Base-by-base conservation (phyloP, 2,797 vertebrate species). In the Macropus fuliginosus region DNA sequence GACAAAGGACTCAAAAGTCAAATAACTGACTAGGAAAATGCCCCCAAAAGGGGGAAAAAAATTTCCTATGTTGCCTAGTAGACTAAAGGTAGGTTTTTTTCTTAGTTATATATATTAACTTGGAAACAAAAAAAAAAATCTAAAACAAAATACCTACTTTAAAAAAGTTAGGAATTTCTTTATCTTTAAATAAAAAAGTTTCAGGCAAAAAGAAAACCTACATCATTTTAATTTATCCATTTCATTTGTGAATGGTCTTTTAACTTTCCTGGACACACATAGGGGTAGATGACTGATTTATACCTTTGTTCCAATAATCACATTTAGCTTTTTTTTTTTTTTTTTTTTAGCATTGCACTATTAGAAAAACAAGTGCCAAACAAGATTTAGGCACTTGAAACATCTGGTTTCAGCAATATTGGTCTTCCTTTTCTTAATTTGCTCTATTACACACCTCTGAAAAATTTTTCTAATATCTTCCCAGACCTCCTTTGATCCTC, bases 381-480 rank as follows among this genome's bases (percentile, higher is more conserved):
- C 90, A 97, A 98, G 95, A 95, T 94, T 94, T 92, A 28, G 91
- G 95, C 96, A 97, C 93, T 97, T 96, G 94, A 97, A 96, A 50
- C 50, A 46, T 87, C 40, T 87, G 74, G 74, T 50, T 91, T 95
- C 92, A 97, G 74, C 54, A 87, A 94, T 59, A 91, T 50, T 59
- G 66, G 89, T 34, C 55, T 87, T 96, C 95, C 54, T 91, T 52
- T 96, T 95, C 81, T 94, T 95, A 91, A 74, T 94, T 91, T 74
- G 93, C 94, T 74, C 54, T 54, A 50, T 97, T 91, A 27, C 46
- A 91, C 57, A 31, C 56, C 87, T 92, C 91, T 91, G 57, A 52
- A 95, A 91, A 94, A 91, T 21, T 27, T 95, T 92, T 91, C 18
- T 92, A 95, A 89, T 16, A 91, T 56, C 46, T 90, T 56, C 90